A percentile compares a stretch with the other conserved stretches of the same genome.
phyloP scores from a whole-genome alignment of 2,797 vertebrate species.

The Crossoptilon crossoptilon region DNA sequence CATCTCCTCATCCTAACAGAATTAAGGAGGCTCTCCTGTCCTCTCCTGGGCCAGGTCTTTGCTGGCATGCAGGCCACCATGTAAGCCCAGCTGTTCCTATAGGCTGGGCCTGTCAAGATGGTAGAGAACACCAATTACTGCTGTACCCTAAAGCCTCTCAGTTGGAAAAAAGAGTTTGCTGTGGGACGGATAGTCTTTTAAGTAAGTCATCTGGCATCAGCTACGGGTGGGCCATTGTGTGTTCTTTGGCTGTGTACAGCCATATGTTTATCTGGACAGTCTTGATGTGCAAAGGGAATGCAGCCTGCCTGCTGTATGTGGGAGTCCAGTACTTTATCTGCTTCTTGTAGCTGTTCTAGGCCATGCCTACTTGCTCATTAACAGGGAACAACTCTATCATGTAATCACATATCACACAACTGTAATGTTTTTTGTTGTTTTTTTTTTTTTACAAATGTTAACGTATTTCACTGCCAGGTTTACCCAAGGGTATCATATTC shows the following conservation, averaged over 20 bases:
- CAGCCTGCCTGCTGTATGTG: neutral
- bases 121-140: constrained; percentile 14
- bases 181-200: neutral
- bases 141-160: neutral
- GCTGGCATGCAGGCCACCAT: neutral
- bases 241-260: neutral
- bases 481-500: constrained; percentile 57
- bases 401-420: constrained; percentile 22
- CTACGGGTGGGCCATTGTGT: neutral
- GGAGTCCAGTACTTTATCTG: neutral
- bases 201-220: neutral
- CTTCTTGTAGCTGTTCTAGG: constrained; percentile 4
- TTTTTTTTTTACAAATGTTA: constrained; percentile 25
- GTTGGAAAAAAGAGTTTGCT: neutral
- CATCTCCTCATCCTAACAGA: neutral
- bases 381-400: constrained; percentile 29
- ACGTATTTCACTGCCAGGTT: constrained; percentile 52
- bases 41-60: neutral
- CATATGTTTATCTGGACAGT: neutral
- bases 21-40: neutral
- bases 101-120: neutral
- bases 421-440: neutral
- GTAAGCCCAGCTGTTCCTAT: neutral
- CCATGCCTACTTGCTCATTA: neutral
- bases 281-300: constrained; percentile 17